phyloP scores from a whole-genome alignment of 1,140 invertebrate species.

The Copidosoma floridanum region DNA sequence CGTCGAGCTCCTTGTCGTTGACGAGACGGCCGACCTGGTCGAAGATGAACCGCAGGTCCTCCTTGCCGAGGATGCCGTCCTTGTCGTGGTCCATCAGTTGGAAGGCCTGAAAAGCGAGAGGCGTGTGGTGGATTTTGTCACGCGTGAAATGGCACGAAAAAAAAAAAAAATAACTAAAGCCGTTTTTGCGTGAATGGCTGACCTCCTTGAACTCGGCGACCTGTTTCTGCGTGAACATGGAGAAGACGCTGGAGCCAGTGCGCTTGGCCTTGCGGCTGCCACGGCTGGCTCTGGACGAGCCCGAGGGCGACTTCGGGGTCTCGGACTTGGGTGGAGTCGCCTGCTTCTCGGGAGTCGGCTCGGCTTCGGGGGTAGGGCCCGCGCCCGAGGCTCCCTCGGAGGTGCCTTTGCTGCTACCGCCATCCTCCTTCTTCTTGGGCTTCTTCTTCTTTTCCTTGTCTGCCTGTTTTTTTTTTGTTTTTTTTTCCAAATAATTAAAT shows the following conservation, averaged over 20 bases:
- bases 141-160: too few relatives aligned
- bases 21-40: slow-evolving; percentile 90
- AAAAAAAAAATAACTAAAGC: too few relatives aligned
- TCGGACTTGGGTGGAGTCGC: slow-evolving; percentile 42
- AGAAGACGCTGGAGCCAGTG: slow-evolving; percentile 90
- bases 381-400: slow-evolving; percentile 57
- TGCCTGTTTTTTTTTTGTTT: too few relatives aligned
- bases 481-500: too few relatives aligned
- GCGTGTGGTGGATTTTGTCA: too few relatives aligned
- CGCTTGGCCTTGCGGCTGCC: slow-evolving; percentile 75
- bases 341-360: slow-evolving; percentile 52
- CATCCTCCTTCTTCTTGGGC: slow-evolving; percentile 59
- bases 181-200: slow-evolving; percentile 37
- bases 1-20: slow-evolving; percentile 86
- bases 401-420: too few relatives aligned
- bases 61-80: slow-evolving; percentile 95
- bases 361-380: slow-evolving; percentile 53
- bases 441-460: slow-evolving; percentile 65
- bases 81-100: slow-evolving; percentile 98
- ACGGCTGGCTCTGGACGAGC: slow-evolving; percentile 76
- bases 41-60: slow-evolving; percentile 93
- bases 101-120: slow-evolving; percentile 82
- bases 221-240: slow-evolving; percentile 92
- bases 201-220: slow-evolving; percentile 96
- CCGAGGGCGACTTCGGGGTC: slow-evolving; percentile 56